These are phyloP conservation scores for Yoshiicerus persimilis DNA, from an alignment of 1,140 invertebrate species.

Conservation along the genomic window DNA sequence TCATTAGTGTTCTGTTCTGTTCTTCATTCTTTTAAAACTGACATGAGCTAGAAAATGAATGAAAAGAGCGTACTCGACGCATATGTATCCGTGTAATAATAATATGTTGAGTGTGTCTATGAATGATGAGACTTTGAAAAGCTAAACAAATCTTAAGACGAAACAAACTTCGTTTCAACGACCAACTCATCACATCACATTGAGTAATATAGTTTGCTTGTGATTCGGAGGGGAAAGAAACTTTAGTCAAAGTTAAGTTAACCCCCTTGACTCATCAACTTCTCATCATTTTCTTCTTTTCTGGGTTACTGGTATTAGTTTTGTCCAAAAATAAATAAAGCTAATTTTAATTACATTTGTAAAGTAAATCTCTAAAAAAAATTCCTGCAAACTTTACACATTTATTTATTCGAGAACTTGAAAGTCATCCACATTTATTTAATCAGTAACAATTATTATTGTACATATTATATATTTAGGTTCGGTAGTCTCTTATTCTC, in stretches of 20 bases:
- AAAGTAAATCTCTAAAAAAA: no score
- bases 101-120: background rate
- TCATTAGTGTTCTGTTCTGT: conserved; percentile 22
- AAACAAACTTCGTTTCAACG: background rate
- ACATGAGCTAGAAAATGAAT: background rate
- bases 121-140: background rate
- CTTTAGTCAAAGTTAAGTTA: background rate
- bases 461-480: no score
- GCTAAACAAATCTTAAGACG: background rate
- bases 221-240: background rate
- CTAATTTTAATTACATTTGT: background rate
- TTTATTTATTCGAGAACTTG: no score
- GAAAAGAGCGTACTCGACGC: background rate
- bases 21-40: background rate
- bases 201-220: no score
- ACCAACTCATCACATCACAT: background rate
- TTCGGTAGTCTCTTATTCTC: no score
- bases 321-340: background rate
- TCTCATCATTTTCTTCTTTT: background rate
- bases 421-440: no score
- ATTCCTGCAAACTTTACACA: no score
- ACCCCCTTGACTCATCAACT: background rate
- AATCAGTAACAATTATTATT: no score
- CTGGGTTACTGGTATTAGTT: background rate
- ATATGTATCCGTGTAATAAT: background rate